Evolutionary conservation across 1,140 invertebrate species (phyloP).

Genomic region (Leptinotarsa texana): DNA sequence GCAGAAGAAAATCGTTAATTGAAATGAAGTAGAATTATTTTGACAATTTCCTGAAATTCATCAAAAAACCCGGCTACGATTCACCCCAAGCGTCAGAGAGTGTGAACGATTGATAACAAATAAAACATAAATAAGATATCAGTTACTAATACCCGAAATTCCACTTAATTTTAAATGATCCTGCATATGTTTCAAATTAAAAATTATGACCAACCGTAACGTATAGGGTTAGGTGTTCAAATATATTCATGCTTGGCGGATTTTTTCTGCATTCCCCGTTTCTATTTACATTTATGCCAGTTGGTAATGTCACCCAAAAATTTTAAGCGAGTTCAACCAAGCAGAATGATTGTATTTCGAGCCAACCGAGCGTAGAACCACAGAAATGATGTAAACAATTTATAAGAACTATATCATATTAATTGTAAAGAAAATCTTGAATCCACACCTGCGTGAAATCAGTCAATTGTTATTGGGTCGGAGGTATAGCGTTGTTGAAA

Average conservation of each 20-base stretch:
- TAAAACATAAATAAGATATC: background rate
- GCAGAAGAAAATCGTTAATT: no score
- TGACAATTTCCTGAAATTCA: no score
- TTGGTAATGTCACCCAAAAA: slow-evolving; percentile 11
- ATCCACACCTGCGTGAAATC: background rate
- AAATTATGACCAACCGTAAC: slow-evolving; percentile 6
- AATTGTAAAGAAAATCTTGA: background rate
- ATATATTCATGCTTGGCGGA: slow-evolving; percentile 17
- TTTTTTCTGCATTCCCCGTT: background rate
- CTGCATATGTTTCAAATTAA: slow-evolving; percentile 14
- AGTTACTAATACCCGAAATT: background rate
- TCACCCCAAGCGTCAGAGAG: no score
- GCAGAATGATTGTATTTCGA: slow-evolving; percentile 17
- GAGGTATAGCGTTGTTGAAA: no score
- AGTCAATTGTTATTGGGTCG: background rate
- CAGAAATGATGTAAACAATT: background rate
- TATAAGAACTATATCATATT: slow-evolving; percentile 14
- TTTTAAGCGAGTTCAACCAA: slow-evolving; percentile 5
- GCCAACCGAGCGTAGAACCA: slow-evolving; percentile 1
- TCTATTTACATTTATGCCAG: slow-evolving; percentile 1
- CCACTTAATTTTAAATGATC: background rate
- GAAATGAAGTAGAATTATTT: no score
- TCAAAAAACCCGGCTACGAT: no score
- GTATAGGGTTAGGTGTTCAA: slow-evolving; percentile 17
- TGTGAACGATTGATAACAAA: no score